Base-by-base conservation (phyloP, 2,797 vertebrate genomes). In the Ciconia nigra region DNA sequence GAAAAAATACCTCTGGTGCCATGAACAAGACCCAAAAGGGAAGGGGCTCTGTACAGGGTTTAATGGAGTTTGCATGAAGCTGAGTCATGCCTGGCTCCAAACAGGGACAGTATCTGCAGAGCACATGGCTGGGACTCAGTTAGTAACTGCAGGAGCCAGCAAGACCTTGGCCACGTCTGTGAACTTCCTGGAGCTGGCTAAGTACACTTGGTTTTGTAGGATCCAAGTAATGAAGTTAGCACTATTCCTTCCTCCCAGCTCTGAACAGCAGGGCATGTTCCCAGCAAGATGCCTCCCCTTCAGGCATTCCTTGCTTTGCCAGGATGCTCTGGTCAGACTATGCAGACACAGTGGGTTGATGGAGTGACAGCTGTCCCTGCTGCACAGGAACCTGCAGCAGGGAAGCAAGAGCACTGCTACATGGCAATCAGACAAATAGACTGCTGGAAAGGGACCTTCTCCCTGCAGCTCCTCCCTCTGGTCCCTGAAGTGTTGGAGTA, bases 21-120 rank as follows among this genome's bases (percentile, higher is more conserved):
- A 54, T 35, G 46, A 93, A 58, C 4, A 81, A 46, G 31, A 88
- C 52, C 7, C 35, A 69, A 17, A 90, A 84, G 54, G 42, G 37
- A 97, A 86, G 54, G 19, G 58, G 33, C 24, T 87, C 26, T 71
- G 5, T 51, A 51, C 65, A 6, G 8, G 18, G 46, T 3, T 83
- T 78, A 78, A 54, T 54, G 49, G 49, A 69, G 28, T 76, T 76
- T 41, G 19, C 73, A 55, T 29, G 54, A 88, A 91, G 93, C 91
- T 95, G 93, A 97, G 67, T 94, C 94, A 96, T 0, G n/a, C 73
- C 86, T 93, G 90, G 79, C 49, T 74, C 47, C 51, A 77, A 67
- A 90, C 37, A 87, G 74, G 74, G 76, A n/a, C 79, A 63, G 19
- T 33, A 69, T 59, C 70, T 93, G 86, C 80, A 82, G 49, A 95